These are phyloP conservation scores for Haliaeetus leucogaster DNA, from an alignment of 2,113 vertebrate species.

Conservation along the genomic window DNA sequence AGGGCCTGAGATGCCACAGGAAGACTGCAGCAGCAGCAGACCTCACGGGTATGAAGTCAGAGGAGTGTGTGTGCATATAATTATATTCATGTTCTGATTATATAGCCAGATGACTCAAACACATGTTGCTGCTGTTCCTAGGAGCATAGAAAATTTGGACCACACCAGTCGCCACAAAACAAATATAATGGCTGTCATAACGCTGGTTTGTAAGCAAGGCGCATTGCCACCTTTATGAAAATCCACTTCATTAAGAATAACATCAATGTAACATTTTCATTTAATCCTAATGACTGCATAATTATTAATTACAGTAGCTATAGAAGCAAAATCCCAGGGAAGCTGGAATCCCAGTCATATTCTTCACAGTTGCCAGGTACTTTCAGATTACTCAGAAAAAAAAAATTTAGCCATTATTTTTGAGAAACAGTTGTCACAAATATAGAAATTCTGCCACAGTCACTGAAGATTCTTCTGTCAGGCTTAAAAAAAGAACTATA, in stretches of 20 bases:
- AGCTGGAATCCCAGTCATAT: neutral
- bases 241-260: neutral
- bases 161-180: neutral
- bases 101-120: constrained; percentile 32
- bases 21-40: neutral
- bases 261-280: neutral
- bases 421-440: neutral
- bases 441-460: neutral
- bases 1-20: accelerated
- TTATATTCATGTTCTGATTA: neutral
- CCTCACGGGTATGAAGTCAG: neutral
- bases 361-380: neutral
- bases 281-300: constrained; percentile 27
- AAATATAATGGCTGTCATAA: neutral
- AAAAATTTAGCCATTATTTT: neutral
- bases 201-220: neutral
- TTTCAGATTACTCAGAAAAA: neutral
- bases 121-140: constrained; percentile 50
- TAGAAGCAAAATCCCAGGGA: constrained; percentile 22
- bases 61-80: neutral
- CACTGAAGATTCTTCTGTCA: neutral
- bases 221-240: constrained; percentile 26
- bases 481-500: neutral
- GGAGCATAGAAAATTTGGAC: constrained; percentile 2
- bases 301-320: constrained; percentile 49